Percentiles rank a stretch among this genome's conserved stretches.
These are phyloP conservation scores for Coregonus sp. DNA, from an alignment of 2,797 vertebrate species.

Conservation along the genomic window DNA sequence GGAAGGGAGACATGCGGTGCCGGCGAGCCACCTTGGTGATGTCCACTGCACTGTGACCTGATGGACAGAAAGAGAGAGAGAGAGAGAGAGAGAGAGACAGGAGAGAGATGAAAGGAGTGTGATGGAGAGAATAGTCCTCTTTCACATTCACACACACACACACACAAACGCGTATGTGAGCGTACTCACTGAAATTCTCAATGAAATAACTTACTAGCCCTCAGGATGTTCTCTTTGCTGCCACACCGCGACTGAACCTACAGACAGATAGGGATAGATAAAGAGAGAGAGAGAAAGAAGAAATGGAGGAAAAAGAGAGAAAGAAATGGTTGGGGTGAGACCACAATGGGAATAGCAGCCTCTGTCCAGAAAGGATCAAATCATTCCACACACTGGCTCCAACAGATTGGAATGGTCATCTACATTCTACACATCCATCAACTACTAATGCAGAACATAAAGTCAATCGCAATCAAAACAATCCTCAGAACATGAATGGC, in stretches of 20 bases:
- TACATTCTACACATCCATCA: not conserved
- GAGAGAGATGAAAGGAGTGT: not conserved
- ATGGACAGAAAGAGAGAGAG: not conserved
- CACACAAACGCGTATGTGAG: not conserved
- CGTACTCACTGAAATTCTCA: not conserved
- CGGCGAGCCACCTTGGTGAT: conserved; percentile 98
- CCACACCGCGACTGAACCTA: conserved; percentile 99
- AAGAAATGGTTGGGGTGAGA: conserved; percentile 33
- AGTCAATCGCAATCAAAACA: not conserved
- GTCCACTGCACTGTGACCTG: conserved; percentile 98
- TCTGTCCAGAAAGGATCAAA: not conserved
- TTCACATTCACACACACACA: conserved; percentile 22
- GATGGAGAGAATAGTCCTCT: not conserved
- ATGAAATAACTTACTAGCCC: conserved; percentile 89
- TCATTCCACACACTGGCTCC: not conserved
- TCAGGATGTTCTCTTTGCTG: conserved; percentile 99
- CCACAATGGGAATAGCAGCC: not conserved
- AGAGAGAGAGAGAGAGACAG: not conserved
- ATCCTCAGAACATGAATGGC: too few species aligned
- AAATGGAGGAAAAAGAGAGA: conserved; percentile 21
- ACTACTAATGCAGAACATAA: not conserved
- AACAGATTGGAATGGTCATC: not conserved
- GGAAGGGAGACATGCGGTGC: conserved; percentile 98
- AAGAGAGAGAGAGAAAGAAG: conserved; percentile 32
- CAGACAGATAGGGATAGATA: conserved; percentile 53